phyloP scores from a whole-genome alignment of 2,113 vertebrate genomes.

The Misgurnus anguillicaudatus region DNA sequence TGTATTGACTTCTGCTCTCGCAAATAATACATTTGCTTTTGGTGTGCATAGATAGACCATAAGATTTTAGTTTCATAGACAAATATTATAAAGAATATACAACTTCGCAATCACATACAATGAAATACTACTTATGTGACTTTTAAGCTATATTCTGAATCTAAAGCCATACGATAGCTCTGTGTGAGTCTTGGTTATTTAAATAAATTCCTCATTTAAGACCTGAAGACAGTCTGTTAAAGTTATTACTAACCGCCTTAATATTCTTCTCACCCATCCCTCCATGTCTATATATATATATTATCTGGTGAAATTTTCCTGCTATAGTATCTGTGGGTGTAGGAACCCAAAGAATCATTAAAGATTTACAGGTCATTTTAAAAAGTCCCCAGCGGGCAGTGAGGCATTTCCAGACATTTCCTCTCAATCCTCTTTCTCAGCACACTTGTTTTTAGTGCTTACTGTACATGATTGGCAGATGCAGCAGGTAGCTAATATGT shows the following conservation, averaged over 20 bases:
- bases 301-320: conserved; percentile 27
- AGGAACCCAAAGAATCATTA: conserved; percentile 32
- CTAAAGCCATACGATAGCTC: no score
- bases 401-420: not conserved
- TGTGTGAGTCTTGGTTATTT: no score
- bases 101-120: no score
- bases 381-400: conserved; percentile 13
- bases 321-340: conserved; percentile 4
- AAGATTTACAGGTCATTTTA: conserved; percentile 50
- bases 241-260: conserved; percentile 19
- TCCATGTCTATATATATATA: conserved; percentile 13
- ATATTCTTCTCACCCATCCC: conserved; percentile 31
- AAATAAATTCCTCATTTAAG: no score
- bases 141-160: no score
- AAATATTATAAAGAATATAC: no score
- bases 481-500: not conserved
- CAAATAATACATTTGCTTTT: no score
- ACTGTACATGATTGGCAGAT: not conserved
- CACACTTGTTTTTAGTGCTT: not conserved
- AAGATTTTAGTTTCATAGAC: no score
- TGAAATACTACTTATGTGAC: no score
- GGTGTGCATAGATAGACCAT: no score
- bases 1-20: no score
- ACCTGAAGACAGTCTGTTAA: not conserved
- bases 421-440: not conserved